A percentile compares a stretch with the other conserved stretches of the same genome.
These are phyloP conservation scores for Xylocopa sonorina DNA, from an alignment of 1,140 invertebrate genomes.

Conservation along the genomic window DNA sequence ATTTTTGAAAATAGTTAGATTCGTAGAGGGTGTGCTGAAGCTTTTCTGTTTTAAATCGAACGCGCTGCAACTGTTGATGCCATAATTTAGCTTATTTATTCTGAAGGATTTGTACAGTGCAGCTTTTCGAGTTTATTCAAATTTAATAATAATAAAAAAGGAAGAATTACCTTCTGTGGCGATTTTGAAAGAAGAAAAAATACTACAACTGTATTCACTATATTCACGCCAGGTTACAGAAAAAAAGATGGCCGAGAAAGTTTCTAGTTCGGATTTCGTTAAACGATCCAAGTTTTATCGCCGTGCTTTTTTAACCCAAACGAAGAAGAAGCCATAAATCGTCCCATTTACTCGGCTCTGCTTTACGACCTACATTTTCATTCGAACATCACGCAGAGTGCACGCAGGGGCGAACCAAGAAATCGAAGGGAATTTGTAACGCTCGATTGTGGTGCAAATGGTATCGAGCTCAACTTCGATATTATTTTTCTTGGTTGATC, in stretches of 20 bases:
- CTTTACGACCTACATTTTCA: constrained; percentile 1
- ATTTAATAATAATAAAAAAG: too few species aligned
- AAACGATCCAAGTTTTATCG: constrained; percentile 8
- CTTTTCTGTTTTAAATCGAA: neutral
- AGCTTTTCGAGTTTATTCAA: neutral
- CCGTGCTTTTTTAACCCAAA: neutral
- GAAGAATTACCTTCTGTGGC: too few species aligned
- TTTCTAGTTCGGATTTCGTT: neutral
- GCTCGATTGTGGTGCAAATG: neutral
- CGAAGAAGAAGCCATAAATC: constrained; percentile 2
- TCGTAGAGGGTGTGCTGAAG: neutral
- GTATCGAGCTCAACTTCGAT: too few species aligned
- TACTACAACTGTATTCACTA: neutral
- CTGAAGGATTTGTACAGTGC: neutral
- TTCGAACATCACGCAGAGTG: neutral
- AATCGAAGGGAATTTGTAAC: neutral
- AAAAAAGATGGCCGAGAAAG: neutral
- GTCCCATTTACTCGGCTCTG: neutral
- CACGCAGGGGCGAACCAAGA: neutral
- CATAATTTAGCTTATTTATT: neutral
- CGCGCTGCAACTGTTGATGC: neutral
- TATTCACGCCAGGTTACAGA: too few species aligned
- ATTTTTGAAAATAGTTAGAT: neutral
- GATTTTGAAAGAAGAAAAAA: neutral
- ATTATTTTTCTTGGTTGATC: too few species aligned